phyloP scores from a whole-genome alignment of 2,888 invertebrate species.

The Leuctra nigra region DNA sequence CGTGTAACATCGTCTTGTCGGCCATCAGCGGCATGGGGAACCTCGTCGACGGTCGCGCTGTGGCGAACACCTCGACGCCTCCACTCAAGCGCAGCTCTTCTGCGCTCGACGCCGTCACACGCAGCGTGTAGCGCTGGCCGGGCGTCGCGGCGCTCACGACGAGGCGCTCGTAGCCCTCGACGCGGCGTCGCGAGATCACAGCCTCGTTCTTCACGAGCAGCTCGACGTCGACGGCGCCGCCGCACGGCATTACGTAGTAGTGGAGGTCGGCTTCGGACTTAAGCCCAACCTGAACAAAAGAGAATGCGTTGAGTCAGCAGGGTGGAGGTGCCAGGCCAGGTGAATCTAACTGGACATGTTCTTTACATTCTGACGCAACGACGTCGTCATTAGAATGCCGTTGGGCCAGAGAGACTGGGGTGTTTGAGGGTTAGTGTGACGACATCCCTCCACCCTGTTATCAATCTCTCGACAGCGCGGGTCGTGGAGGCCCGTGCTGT shows the following conservation, averaged over 20 bases:
- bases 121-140: conserved; percentile 46
- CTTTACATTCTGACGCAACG: no score
- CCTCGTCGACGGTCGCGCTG: conserved; percentile 38
- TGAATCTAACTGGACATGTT: no score
- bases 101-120: conserved; percentile 44
- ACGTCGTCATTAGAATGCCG: no score
- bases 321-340: no score
- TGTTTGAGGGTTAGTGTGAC: no score
- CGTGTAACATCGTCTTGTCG: conserved; percentile 44
- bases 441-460: no score
- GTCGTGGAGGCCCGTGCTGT: no score
- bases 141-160: conserved; percentile 39
- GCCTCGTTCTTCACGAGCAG: conserved; percentile 34
- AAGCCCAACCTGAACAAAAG: no score
- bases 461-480: no score
- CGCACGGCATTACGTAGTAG: conserved; percentile 50
- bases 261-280: conserved; percentile 29
- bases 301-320: no score
- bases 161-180: conserved; percentile 45
- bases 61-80: conserved; percentile 49
- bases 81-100: conserved; percentile 46
- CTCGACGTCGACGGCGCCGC: conserved; percentile 46
- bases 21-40: conserved; percentile 50
- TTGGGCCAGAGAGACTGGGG: no score
- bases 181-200: conserved; percentile 37